These are phyloP conservation scores for Himalopsyche anomala DNA, from an alignment of 2,888 invertebrate species.

Conservation along the genomic window DNA sequence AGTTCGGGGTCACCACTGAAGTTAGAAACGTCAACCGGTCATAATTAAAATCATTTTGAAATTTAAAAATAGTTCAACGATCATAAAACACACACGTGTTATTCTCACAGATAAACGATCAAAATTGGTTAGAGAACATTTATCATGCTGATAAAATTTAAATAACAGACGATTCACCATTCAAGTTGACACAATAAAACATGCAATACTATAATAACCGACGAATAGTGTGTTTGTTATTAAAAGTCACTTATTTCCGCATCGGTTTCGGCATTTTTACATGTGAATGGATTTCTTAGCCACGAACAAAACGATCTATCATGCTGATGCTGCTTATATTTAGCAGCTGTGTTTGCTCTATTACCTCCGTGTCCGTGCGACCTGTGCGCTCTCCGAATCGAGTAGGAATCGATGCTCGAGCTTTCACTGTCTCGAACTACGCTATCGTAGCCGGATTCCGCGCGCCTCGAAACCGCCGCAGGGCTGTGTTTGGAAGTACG, in stretches of 20 bases:
- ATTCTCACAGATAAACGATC: slow-evolving; percentile 51
- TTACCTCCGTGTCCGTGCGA: slow-evolving; percentile 72
- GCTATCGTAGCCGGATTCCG: slow-evolving; percentile 95
- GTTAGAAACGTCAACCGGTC: slow-evolving; percentile 56
- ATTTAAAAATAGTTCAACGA: slow-evolving; percentile 39
- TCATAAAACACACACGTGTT: slow-evolving; percentile 52
- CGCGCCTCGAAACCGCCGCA: slow-evolving; percentile 85
- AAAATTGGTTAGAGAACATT: slow-evolving; percentile 55
- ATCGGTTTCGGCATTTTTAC: slow-evolving; percentile 85
- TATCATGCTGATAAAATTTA: slow-evolving; percentile 41
- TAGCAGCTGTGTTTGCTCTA: slow-evolving; percentile 78
- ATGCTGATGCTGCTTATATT: slow-evolving; percentile 82
- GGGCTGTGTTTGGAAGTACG: slow-evolving; percentile 89
- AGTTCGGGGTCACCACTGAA: slow-evolving; percentile 59
- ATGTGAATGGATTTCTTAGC: slow-evolving; percentile 86
- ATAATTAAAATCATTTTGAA: slow-evolving; percentile 41
- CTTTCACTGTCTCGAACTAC: slow-evolving; percentile 93
- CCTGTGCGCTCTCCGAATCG: slow-evolving; percentile 74
- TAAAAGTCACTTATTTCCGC: slow-evolving; percentile 82
- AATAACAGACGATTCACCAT: neutral
- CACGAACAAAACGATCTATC: slow-evolving; percentile 86
- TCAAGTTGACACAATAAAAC: neutral
- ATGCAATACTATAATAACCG: slow-evolving; percentile 36
- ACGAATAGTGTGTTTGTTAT: slow-evolving; percentile 37
- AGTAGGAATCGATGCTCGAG: slow-evolving; percentile 87